phyloP scores from a whole-genome alignment of 2,113 vertebrate species.

The Labrus mixtus region DNA sequence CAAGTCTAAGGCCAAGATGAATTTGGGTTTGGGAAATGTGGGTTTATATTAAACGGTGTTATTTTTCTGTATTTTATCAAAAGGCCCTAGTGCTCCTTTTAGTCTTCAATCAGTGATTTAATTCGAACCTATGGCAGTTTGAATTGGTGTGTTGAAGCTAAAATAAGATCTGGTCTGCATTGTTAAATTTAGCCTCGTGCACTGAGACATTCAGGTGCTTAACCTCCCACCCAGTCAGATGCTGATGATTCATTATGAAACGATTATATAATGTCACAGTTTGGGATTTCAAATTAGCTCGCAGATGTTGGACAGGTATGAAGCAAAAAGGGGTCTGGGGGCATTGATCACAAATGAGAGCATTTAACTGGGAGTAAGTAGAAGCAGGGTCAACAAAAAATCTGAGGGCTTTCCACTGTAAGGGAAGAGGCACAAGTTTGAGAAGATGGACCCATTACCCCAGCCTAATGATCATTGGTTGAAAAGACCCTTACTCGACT shows the following conservation, averaged over 20 bases:
- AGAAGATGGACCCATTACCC: neutral
- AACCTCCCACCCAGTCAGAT: constrained; percentile 15
- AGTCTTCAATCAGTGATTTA: constrained; percentile 9
- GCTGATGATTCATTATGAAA: constrained; percentile 52
- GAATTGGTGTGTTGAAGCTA: neutral
- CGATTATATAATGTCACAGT: constrained; percentile 56
- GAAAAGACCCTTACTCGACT: too few relatives aligned
- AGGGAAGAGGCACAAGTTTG: constrained; percentile 1
- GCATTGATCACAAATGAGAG: too few relatives aligned
- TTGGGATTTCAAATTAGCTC: constrained; percentile 36
- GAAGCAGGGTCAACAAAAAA: neutral
- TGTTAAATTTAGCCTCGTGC: constrained; percentile 21
- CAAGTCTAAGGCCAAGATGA: neutral
- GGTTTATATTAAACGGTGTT: too few relatives aligned
- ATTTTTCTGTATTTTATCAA: neutral
- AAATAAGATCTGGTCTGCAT: constrained; percentile 23
- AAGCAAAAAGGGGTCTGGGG: neutral
- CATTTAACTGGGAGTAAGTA: constrained; percentile 18
- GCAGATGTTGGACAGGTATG: constrained; percentile 35
- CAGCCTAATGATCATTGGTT: too few relatives aligned
- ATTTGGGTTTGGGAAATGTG: constrained; percentile 1
- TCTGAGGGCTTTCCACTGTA: neutral
- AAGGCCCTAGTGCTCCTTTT: neutral
- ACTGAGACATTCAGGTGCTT: neutral
- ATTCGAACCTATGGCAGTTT: constrained; percentile 11